Percentiles rank a stretch among this genome's conserved stretches.
Conservation (phyloP, 2,888 invertebrate species). For the Tortricodes alternella region DNA sequence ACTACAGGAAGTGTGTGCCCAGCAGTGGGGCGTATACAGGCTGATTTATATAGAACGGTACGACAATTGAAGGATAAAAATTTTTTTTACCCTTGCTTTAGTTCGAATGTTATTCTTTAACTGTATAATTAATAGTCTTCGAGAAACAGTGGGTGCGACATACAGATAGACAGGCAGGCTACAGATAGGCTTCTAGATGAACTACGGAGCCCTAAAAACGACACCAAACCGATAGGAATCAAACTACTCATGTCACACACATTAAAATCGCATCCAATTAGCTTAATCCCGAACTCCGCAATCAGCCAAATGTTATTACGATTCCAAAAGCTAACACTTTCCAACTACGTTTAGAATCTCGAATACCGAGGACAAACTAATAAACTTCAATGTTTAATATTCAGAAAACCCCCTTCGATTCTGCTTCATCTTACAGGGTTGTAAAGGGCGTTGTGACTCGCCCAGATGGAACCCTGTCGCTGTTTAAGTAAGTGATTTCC, state of each 20-base stretch:
- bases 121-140: no score
- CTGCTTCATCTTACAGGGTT: conserved; percentile 48
- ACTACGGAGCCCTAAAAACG: no score
- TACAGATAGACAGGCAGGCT: no score
- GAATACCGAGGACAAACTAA: conserved; percentile 73
- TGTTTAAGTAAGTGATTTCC: conserved; percentile 79
- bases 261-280: no score
- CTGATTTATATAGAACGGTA: no score
- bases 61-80: no score
- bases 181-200: no score
- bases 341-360: conserved; percentile 64
- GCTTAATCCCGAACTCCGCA: background rate
- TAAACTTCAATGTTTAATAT: conserved; percentile 82
- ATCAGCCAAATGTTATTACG: conserved; percentile 63
- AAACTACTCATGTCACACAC: no score
- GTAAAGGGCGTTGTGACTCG: conserved; percentile 44
- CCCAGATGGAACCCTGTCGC: conserved; percentile 34
- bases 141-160: no score
- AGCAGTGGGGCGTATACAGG: no score
- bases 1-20: no score
- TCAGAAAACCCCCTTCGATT: conserved; percentile 40
- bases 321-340: conserved; percentile 68
- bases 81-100: background rate
- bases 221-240: no score
- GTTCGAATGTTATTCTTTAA: background rate